Conservation (phyloP, 1,140 invertebrate genomes). For the Euura saliciscinereae region DNA sequence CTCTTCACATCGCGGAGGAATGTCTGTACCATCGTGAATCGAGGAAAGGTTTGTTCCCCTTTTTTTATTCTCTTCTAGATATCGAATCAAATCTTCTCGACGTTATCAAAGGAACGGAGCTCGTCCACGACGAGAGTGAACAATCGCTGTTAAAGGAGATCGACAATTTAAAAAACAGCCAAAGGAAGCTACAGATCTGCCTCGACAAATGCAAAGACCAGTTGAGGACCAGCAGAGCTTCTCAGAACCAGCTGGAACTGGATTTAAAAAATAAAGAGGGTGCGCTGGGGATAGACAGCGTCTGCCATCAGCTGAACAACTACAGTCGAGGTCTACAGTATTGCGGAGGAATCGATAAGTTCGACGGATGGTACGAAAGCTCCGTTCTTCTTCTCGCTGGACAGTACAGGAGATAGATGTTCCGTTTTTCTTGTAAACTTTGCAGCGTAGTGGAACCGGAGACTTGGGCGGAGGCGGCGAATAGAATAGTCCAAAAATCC, state of each 20-base stretch:
- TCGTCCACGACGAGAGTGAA: constrained; percentile 72
- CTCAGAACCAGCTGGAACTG: constrained; percentile 85
- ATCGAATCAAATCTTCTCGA: background rate
- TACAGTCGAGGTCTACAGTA: constrained; percentile 85
- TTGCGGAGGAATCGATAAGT: constrained; percentile 89
- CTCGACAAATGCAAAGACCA: constrained; percentile 68
- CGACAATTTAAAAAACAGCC: constrained; percentile 65
- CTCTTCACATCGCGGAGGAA: constrained; percentile 89
- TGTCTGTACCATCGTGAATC: constrained; percentile 90
- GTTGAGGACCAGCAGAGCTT: constrained; percentile 71
- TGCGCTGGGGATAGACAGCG: constrained; percentile 84
- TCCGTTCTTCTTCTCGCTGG: background rate
- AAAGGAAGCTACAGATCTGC: constrained; percentile 63
- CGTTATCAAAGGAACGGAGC: constrained; percentile 59
- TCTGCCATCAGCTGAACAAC: constrained; percentile 89
- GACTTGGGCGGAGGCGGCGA: constrained; percentile 86
- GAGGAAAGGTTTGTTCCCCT: constrained; percentile 67
- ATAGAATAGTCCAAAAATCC: constrained; percentile 80
- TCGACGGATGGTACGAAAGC: constrained; percentile 75
- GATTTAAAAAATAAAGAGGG: constrained; percentile 90
- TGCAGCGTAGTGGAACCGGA: constrained; percentile 74
- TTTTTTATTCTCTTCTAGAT: background rate
- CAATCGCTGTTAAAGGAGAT: constrained; percentile 66
- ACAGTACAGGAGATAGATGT: background rate
- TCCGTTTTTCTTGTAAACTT: background rate